Percentiles rank a stretch among this genome's conserved stretches.
Conservation (phyloP, 1,140 invertebrate genomes). For the Drosophila pachea region DNA sequence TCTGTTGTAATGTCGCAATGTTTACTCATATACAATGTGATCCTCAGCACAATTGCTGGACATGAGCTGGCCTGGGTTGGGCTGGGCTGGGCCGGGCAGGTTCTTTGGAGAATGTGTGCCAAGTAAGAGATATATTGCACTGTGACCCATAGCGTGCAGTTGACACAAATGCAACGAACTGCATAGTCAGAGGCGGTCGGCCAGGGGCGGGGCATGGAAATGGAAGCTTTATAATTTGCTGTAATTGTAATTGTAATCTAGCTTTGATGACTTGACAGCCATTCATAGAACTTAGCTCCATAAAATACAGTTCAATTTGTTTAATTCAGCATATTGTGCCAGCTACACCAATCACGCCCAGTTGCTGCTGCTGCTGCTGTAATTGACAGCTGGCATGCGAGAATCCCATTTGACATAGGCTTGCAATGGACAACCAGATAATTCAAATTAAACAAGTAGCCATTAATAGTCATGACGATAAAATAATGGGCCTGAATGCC, state of each 20-base stretch:
- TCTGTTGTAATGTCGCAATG: constrained; percentile 70
- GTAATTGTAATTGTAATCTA: constrained; percentile 36
- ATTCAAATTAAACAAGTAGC: constrained; percentile 33
- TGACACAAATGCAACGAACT: constrained; percentile 63
- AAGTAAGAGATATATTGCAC: constrained; percentile 51
- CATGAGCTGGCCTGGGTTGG: background rate
- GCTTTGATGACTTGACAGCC: constrained; percentile 46
- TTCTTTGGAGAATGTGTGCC: constrained; percentile 10
- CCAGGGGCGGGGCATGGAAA: background rate
- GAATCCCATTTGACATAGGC: constrained; percentile 47
- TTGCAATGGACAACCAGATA: constrained; percentile 35
- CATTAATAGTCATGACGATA: constrained; percentile 32
- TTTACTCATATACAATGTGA: constrained; percentile 69
- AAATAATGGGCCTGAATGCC: constrained; percentile 24
- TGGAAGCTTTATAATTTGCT: constrained; percentile 15
- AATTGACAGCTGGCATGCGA: too few relatives aligned
- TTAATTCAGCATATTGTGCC: constrained; percentile 33
- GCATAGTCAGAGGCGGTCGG: constrained; percentile 2
- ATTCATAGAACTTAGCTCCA: constrained; percentile 43
- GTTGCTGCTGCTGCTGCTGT: too few relatives aligned
- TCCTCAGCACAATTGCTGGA: constrained; percentile 43
- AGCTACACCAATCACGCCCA: constrained; percentile 25
- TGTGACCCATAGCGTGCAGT: constrained; percentile 62
- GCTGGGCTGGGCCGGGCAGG: background rate
- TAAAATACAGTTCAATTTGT: constrained; percentile 55